Base-by-base conservation (phyloP, 2,797 vertebrate species). In the Bradypodion pumilum region DNA sequence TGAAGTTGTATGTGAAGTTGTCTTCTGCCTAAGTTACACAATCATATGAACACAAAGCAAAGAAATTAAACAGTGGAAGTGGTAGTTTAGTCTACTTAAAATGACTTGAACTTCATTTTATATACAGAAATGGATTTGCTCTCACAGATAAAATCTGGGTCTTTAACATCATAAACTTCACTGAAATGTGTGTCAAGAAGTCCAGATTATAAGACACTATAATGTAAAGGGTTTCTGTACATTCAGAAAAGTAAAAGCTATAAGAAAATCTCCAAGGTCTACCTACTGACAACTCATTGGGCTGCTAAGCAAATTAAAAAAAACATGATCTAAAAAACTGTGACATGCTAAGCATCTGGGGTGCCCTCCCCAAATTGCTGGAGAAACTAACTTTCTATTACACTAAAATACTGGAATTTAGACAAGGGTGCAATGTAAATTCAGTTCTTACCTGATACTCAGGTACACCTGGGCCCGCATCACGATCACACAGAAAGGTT, bases 401-500 rank as follows among this genome's bases (percentile, higher is more conserved):
- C 3, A 56, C 52, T 56, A 56, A 21, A 56, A 56, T 5, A 15
- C 52, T 56, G 52, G 52, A 52, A 56, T 32, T 85, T 74, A 40
- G 4, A 15, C 15, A 59, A 27, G 40, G n/a, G 35, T 44, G 13
- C 2, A 49, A 23, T n/a, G 4, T 25, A 46, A 16, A 46, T n/a
- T 62, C 13, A 44, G 1, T 49, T 73, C 83, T 91, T 87, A 99
- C 98, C 97, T 98, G 98, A 89, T 98, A 99, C 44, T 98, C 97
- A 0, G 98, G 98, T 52, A 93, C 88, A 46, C 98, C 98, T 4
- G 87, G 88, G 68, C 97, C 97, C 0, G 96, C 97, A 2, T 96
- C 93, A 9, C 25, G 96, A 90, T 99, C 98, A 82, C 98, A 99
- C 3, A 99, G 96, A 85, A 99, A 99, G 79, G 98, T 98, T 94